These are phyloP conservation scores for Procavia capensis DNA, from an alignment of 2,113 vertebrate genomes.

Conservation along the genomic window DNA sequence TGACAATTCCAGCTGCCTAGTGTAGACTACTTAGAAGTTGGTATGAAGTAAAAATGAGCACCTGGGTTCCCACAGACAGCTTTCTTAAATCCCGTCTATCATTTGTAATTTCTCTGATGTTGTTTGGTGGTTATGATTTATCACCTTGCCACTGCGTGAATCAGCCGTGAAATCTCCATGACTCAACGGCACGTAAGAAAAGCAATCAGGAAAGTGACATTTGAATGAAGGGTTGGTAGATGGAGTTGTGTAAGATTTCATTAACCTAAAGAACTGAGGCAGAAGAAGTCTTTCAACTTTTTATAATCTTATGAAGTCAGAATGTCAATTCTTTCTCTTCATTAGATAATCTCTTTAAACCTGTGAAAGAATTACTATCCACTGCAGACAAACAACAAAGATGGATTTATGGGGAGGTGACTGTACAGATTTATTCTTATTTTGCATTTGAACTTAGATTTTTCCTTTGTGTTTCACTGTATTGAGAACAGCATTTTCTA, in stretches of 20 bases:
- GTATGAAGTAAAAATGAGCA: constrained; percentile 77
- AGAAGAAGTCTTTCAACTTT: neutral
- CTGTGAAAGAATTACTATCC: constrained; percentile 8
- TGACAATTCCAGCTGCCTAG: constrained; percentile 66
- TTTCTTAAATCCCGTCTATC: constrained; percentile 67
- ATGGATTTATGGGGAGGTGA: constrained; percentile 13
- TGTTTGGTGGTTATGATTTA: constrained; percentile 69
- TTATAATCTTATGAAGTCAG: constrained; percentile 44
- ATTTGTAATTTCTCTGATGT: constrained; percentile 60
- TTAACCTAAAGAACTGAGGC: constrained; percentile 51
- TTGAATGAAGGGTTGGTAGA: constrained; percentile 23
- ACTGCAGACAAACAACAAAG: constrained; percentile 45
- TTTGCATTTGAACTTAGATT: constrained; percentile 46
- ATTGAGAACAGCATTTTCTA: constrained; percentile 47
- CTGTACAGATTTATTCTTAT: constrained; percentile 48
- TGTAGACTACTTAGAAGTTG: constrained; percentile 58
- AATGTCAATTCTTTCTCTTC: constrained; percentile 59
- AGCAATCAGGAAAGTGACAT: constrained; percentile 64
- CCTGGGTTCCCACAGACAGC: constrained; percentile 68
- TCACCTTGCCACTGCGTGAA: constrained; percentile 46
- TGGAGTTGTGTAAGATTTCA: constrained; percentile 50
- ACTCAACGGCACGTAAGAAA: constrained; percentile 61
- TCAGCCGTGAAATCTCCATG: constrained; percentile 68
- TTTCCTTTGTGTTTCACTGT: neutral
- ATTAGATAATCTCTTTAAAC: constrained; percentile 46